Conservation (phyloP, 2,113 vertebrate species). For the Illadopsis cleaveri region DNA sequence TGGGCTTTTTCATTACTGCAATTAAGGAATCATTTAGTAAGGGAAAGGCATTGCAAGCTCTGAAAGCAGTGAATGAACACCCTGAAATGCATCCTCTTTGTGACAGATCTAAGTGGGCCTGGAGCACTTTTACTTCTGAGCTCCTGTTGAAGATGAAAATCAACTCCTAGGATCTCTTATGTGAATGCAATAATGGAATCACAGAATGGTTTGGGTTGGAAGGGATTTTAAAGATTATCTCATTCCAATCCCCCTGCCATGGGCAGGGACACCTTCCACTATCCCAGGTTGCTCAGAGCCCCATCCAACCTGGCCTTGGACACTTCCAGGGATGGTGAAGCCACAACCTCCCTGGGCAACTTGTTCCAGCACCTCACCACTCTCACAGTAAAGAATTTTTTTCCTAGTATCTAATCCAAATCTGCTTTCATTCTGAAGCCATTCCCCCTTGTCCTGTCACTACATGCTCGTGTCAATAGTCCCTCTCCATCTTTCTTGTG, state of each 20-base stretch:
- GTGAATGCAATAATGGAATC: not conserved
- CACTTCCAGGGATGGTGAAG: not conserved
- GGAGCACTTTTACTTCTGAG: not conserved
- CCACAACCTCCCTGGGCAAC: not conserved
- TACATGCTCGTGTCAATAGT: rapidly evolving
- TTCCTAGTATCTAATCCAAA: not conserved
- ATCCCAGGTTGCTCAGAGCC: not conserved
- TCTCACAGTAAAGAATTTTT: not conserved
- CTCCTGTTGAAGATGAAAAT: not conserved
- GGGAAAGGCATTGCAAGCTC: not conserved
- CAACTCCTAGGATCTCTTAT: rapidly evolving
- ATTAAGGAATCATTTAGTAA: not conserved
- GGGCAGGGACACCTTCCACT: not conserved
- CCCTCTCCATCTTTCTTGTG: not conserved
- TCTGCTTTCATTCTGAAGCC: not conserved
- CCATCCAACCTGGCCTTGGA: not conserved
- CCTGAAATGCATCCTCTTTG: not conserved
- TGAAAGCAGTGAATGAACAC: not conserved
- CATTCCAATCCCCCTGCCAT: not conserved
- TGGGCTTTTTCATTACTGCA: not conserved
- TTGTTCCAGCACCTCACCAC: not conserved
- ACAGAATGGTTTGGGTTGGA: not conserved
- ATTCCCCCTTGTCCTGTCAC: not conserved
- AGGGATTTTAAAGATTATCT: not conserved
- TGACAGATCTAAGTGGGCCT: not conserved